These are phyloP conservation scores for Thymallus thymallus DNA, from an alignment of 2,113 vertebrate genomes.

Conservation along the genomic window DNA sequence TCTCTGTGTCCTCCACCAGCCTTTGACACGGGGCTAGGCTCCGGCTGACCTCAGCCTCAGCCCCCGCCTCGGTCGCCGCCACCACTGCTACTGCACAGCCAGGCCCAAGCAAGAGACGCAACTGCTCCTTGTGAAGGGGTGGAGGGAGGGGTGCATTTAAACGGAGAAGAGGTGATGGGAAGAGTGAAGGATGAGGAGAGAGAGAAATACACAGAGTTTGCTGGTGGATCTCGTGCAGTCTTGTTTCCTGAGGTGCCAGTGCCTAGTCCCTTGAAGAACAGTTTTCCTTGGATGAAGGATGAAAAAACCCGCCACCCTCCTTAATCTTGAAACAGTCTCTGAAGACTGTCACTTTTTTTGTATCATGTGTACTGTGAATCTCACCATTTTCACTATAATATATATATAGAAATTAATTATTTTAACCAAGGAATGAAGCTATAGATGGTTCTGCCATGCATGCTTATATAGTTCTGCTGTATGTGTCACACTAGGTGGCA, in stretches of 20 bases:
- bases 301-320: too few relatives aligned
- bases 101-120: conserved; percentile 76
- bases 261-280: conserved; percentile 31
- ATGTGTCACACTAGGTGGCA: conserved; percentile 73
- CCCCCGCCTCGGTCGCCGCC: conserved; percentile 53
- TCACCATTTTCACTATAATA: conserved; percentile 15
- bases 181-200: background rate
- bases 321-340: conserved; percentile 57
- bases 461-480: conserved; percentile 72
- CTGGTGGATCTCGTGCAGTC: background rate
- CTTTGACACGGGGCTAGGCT: conserved; percentile 85
- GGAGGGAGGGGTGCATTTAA: background rate
- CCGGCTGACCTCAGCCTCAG: background rate
- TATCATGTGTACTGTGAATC: conserved; percentile 42
- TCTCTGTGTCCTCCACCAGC: conserved; percentile 95
- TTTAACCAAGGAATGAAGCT: conserved; percentile 72
- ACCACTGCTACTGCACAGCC: conserved; percentile 46
- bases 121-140: conserved; percentile 71
- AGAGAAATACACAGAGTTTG: background rate
- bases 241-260: conserved; percentile 16
- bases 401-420: conserved; percentile 43
- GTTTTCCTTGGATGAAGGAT: background rate
- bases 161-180: background rate
- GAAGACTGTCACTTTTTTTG: conserved; percentile 44
- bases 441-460: conserved; percentile 67